Base-by-base conservation (phyloP, 2,113 vertebrate species). In the Thomomys bottae region DNA sequence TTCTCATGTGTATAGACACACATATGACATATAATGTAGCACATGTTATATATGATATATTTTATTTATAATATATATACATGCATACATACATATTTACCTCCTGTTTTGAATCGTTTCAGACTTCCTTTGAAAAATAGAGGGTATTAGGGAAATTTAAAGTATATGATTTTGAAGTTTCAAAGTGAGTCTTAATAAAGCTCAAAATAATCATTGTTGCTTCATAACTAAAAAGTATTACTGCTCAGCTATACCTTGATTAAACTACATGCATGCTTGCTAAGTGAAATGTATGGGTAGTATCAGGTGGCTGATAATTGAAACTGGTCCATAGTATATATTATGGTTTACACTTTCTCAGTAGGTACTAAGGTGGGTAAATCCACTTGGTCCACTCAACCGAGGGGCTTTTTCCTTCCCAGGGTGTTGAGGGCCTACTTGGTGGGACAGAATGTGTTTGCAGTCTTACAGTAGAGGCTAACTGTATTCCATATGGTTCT, bases 211-310 rank as follows among this genome's bases (percentile, higher is more conserved):
- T 80, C 34, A 64, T 64, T 64, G 2, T 63, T 61, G 18, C n/a
- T 81, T 92, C 5, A 67, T 91, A 77, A 71, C 12, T 78, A 34
- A 88, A 84, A 91, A 54, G 1, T 64, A 80, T 92, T 77, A 70
- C 89, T 70, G 67, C 79, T 93, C 64, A 79, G 45, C 21, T 61
- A 79, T 24, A 63, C 11, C 76, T 54, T 70, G 61, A 54, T 87
- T 72, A 76, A 92, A 94, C 34, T 87, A 54, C 54, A 80, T 59
- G 8, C 71, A 59, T 78, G 49, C 49, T 93, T 94, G 32, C 21
- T 87, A 66, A 24, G n/a, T 88, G 94, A 84, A 84, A 75, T 82
- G 36, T 92, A 67, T 89, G 21, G 63, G 6, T 34, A 78, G 0
- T 67, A 34, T 57, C 81, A 82, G 4, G 57, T 57, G 24, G 9